Percentiles rank a stretch among this genome's conserved stretches.
Conservation (phyloP, 2,113 vertebrate genomes). For the Anarhynchus alexandrinus region DNA sequence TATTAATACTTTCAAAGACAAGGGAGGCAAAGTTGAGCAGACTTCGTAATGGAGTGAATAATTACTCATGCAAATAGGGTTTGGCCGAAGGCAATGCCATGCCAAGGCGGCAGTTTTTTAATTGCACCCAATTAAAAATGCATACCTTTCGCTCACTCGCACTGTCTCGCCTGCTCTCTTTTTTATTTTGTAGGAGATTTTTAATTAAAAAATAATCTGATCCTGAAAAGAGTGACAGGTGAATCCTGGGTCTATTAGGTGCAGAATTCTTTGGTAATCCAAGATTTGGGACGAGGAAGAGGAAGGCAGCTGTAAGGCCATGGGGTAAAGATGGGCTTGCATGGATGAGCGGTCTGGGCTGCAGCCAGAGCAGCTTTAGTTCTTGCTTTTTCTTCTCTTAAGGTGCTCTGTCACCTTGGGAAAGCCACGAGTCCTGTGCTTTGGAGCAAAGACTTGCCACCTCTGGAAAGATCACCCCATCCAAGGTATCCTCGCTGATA, state of each 20-base stretch:
- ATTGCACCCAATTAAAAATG: slow-evolving; percentile 72
- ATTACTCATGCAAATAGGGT: slow-evolving; percentile 74
- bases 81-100: slow-evolving; percentile 67
- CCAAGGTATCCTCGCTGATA: background rate
- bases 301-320: background rate
- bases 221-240: background rate
- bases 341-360: accelerated
- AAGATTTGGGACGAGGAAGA: background rate
- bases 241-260: background rate
- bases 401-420: background rate
- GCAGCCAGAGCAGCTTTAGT: background rate
- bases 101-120: slow-evolving; percentile 60
- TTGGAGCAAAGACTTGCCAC: background rate
- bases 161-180: background rate
- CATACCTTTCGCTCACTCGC: background rate
- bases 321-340: background rate
- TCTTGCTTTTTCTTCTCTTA: background rate
- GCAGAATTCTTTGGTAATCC: background rate
- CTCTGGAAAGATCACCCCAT: background rate
- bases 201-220: slow-evolving; percentile 73
- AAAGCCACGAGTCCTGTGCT: accelerated
- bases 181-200: slow-evolving; percentile 22
- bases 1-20: slow-evolving; percentile 78
- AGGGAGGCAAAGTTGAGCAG: slow-evolving; percentile 69
- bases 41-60: slow-evolving; percentile 69